Evolutionary conservation across 2,888 invertebrate genomes (phyloP), one percentile per base, ranked within the genome.

Genomic region (Acronicta leporina): DNA sequence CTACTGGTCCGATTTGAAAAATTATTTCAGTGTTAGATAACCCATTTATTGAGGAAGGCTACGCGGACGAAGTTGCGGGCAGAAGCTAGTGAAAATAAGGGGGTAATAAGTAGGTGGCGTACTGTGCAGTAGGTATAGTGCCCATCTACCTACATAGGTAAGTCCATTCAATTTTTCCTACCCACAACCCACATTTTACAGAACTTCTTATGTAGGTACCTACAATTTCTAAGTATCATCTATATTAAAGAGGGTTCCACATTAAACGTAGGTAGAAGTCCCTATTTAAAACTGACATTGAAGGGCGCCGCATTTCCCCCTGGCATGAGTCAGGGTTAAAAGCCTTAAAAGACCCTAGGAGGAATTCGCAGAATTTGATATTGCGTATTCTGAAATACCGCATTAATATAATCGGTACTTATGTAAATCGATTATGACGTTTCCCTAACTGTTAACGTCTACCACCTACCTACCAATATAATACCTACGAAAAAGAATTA

Each of bases 311-410:
- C 66, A 63, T 48, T 73, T 72, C 78, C 83, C 79, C 73, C 58
- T 33, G 47, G 69, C 50, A 73, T 84, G 81, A 84, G 61, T 84
- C 84, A 84, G 79, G 63, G 65, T 65, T 74, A 63, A 70, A 65
- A 70, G 65, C 62, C 68, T 75, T 51, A 65, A 63, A 55, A 68
- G 54, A 65, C 46, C 27, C 58, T 63, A 52, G 33, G 46, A 64
- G 50, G 25, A 51, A 65, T 56, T 56, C 59, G 13, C 27, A 48
- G 60, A 52, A 49, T 45, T 52, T 45, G 13, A 56, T 49, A 33
- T 15, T 46, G 6, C 46, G 33, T 43, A 16, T 13, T 43, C 9
- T 38, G 13, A 65, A 44, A 25, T 44, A 9, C 20, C 43, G 5
- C 0, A 20, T 20, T 13, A 35, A 5, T 35, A 13, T 2, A 6